Evolutionary conservation across 2,113 vertebrate species (phyloP).

Genomic region (Gallinago jamesoni): DNA sequence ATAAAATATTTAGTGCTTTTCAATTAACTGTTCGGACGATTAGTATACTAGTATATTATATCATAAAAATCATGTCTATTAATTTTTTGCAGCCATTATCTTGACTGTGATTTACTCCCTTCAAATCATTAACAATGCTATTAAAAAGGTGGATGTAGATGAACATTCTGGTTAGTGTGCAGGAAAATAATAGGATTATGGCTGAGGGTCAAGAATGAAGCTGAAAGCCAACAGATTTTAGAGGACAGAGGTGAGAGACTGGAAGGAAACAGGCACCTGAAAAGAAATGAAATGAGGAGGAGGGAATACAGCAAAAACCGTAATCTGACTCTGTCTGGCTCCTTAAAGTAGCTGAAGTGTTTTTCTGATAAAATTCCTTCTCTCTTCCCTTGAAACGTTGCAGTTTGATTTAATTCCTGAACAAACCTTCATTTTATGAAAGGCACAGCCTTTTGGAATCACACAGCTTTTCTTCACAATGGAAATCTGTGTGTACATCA

Average conservation of each 20-base stretch:
- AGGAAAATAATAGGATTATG: constrained; percentile 57
- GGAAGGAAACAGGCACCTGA: not conserved
- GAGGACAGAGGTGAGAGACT: not conserved
- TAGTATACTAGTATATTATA: constrained; percentile 78
- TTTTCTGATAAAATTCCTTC: not conserved
- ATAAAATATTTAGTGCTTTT: constrained; percentile 74
- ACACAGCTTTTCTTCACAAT: constrained; percentile 21
- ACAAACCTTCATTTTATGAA: not conserved
- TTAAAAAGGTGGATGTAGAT: constrained; percentile 73
- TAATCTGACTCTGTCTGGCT: not conserved
- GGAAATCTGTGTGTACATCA: constrained; percentile 31
- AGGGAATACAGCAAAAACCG: not conserved
- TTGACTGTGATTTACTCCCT: constrained; percentile 75
- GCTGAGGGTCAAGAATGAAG: constrained; percentile 53
- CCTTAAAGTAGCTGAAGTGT: not conserved
- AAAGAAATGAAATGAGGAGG: not conserved
- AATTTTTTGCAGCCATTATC: constrained; percentile 79
- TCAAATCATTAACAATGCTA: constrained; percentile 76
- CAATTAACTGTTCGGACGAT: constrained; percentile 79
- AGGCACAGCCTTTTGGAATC: constrained; percentile 24
- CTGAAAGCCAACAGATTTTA: constrained; percentile 20
- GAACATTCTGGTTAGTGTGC: constrained; percentile 58
- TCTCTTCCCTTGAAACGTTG: not conserved
- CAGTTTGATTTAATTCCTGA: not conserved
- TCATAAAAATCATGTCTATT: constrained; percentile 78